Base-by-base conservation (phyloP, 2,888 invertebrate species). In the Ditylenchus weischeri region DNA sequence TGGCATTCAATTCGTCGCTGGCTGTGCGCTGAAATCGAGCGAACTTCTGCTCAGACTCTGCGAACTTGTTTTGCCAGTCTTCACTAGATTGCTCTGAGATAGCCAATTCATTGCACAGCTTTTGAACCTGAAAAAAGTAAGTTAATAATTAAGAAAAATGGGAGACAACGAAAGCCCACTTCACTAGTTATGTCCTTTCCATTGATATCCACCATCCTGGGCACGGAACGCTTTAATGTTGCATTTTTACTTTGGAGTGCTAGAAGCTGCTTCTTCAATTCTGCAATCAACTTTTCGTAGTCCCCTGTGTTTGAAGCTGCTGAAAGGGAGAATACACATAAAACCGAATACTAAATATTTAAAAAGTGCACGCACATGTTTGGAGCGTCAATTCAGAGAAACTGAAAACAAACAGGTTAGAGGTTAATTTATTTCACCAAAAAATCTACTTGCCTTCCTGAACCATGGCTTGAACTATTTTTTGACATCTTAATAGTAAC, bases 31-130 rank as follows among this genome's bases (percentile, higher is more conserved):
- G 54, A 13, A 54, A 54, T 13, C 54, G 54, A 10, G 54, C 11
- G n/a, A 54, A 54, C n/a, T 18, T 54, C 54, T 54, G 23, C 29
- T 54, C 54, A n/a, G 54, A 54, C n/a, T 54, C 54, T 7, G 54
- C 54, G 10, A 23, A 54, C 54, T 10, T 54, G 21, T 23, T 54
- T 54, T 54, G 23, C 54, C 54, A 54, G 11, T 54, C 23, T 29
- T 23, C 54, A 29, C 13, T 54, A 1, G 54, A 54, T 54, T 54
- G 15, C 11, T 54, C 54, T 21, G 54, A 43, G 2, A 54, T 21
- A 7, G 54, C 54, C 6, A 54, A 29, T 29, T 29, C 29, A 29
- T 54, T 54, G 54, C 29, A 54, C n/a, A 54, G n/a, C n/a, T n/a
- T 29, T 29, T 54, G 54, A 29, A 54, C 29, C 54, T 54, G n/a